phyloP scores from a whole-genome alignment of 2,113 vertebrate genomes.

The Recurvirostra avosetta region DNA sequence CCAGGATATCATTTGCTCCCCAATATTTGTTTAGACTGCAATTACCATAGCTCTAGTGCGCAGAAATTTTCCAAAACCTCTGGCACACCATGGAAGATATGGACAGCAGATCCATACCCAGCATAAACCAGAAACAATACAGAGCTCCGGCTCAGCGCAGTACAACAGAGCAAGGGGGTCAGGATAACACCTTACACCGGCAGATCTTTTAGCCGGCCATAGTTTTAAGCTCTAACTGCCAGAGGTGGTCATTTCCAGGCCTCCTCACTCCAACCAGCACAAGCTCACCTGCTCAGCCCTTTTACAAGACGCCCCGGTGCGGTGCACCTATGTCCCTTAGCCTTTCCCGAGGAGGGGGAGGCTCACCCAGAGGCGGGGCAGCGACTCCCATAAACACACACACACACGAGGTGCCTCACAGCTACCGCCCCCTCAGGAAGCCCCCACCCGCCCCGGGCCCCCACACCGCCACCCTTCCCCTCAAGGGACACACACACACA shows the following conservation, averaged over 20 bases:
- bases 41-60: rapidly evolving
- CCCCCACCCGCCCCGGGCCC: background rate
- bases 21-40: background rate
- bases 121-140: rapidly evolving
- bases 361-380: background rate
- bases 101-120: background rate
- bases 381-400: background rate
- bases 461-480: too few species aligned
- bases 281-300: too few species aligned
- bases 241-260: rapidly evolving
- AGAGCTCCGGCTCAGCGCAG: too few species aligned
- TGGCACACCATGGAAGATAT: rapidly evolving
- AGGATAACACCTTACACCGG: rapidly evolving
- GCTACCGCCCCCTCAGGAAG: background rate
- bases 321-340: rapidly evolving
- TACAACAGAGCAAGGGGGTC: background rate
- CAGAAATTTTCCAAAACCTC: background rate
- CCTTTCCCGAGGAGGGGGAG: background rate
- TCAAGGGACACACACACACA: too few species aligned
- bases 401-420: rapidly evolving
- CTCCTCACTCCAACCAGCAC: background rate
- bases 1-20: background rate
- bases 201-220: background rate
- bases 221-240: rapidly evolving
- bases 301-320: rapidly evolving